Evolutionary conservation across 37 sponge, comb jelly and placozoan genomes (phyloP).

Genomic region (Agelas oroides): DNA sequence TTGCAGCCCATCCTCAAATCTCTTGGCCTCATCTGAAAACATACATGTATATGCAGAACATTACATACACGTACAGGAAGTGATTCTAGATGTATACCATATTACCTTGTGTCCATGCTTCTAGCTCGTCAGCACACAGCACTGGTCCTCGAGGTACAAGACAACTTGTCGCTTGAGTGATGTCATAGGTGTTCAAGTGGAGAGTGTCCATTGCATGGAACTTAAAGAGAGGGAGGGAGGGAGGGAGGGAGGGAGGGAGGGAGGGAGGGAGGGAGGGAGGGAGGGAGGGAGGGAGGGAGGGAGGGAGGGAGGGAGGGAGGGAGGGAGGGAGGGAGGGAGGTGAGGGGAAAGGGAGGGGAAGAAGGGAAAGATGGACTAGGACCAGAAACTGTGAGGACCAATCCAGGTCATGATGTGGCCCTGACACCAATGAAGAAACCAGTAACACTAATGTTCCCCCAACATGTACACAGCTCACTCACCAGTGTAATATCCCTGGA

Average conservation of each 20-base stretch:
- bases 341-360: background rate
- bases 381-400: too few species aligned
- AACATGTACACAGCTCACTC: too few species aligned
- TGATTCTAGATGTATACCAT: too few species aligned
- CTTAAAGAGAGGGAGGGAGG: background rate
- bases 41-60: background rate
- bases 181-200: conserved; percentile 81
- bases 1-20: conserved; percentile 92
- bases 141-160: conserved; percentile 93
- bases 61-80: too few species aligned
- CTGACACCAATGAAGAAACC: too few species aligned
- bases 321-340: background rate
- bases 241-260: too few species aligned
- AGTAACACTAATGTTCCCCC: too few species aligned
- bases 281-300: too few species aligned
- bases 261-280: too few species aligned
- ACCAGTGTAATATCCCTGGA: conserved; percentile 94
- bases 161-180: conserved; percentile 75
- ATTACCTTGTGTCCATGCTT: conserved; percentile 91
- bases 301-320: background rate
- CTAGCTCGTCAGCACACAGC: conserved; percentile 94
- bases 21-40: conserved; percentile 87
- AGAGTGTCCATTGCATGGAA: conserved; percentile 95
- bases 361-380: too few species aligned
- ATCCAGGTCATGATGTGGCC: too few species aligned